phyloP scores from a whole-genome alignment of 2,113 vertebrate genomes.

The Zingel zingel region DNA sequence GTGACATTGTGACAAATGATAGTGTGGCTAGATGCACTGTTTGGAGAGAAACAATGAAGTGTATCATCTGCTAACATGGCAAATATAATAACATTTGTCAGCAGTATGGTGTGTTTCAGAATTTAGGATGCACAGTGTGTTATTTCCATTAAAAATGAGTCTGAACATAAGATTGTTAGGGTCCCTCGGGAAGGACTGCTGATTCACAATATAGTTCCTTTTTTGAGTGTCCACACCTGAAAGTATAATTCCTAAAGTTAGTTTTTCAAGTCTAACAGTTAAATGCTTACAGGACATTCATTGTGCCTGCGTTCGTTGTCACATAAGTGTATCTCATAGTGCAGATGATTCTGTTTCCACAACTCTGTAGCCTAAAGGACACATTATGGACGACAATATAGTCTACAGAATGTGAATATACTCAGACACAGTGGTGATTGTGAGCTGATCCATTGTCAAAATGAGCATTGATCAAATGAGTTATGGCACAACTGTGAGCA shows the following conservation, averaged over 20 bases:
- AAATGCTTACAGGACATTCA: not conserved
- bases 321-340: constrained; percentile 21
- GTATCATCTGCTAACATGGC: not conserved
- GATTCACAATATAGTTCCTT: not conserved
- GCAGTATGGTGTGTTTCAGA: not conserved
- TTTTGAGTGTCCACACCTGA: not conserved
- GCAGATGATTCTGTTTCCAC: constrained; percentile 31
- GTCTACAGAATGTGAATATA: constrained; percentile 37
- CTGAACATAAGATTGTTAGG: not conserved
- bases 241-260: not conserved
- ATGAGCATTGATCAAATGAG: constrained; percentile 56
- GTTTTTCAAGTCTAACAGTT: not conserved
- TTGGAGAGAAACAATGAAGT: not conserved
- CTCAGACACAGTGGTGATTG: constrained; percentile 33
- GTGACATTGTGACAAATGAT: not conserved
- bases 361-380: constrained; percentile 58
- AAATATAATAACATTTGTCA: not conserved
- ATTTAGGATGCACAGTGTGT: not conserved
- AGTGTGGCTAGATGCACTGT: not conserved
- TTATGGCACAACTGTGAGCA: constrained; percentile 61
- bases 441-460: constrained; percentile 46
- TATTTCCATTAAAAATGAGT: not conserved
- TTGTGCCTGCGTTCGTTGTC: constrained; percentile 35
- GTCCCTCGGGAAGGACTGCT: not conserved
- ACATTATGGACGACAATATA: constrained; percentile 16